Conservation (phyloP, 2,888 invertebrate species). For the Phrixothrix hirtus region DNA sequence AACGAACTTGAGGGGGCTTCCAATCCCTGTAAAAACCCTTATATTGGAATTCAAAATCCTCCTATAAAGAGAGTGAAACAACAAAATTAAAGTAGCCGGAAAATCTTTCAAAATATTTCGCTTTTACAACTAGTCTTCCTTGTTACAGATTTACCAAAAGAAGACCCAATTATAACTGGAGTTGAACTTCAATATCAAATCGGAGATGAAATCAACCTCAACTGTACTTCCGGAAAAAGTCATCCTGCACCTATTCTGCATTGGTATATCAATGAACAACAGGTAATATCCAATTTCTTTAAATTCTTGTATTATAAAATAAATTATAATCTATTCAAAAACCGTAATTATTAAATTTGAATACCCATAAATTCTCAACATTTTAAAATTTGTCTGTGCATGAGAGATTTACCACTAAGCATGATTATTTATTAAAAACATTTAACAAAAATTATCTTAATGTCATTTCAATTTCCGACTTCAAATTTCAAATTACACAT, state of each 20-base stretch:
- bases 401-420: not conserved
- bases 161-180: slow-evolving; percentile 75
- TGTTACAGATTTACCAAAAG: slow-evolving; percentile 64
- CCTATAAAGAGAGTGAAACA: not conserved
- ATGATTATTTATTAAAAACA: no score
- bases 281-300: slow-evolving; percentile 65
- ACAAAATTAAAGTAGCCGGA: slow-evolving; percentile 1
- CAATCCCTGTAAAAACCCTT: slow-evolving; percentile 2
- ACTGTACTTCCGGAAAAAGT: slow-evolving; percentile 77
- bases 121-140: slow-evolving; percentile 8
- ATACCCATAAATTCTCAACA: no score
- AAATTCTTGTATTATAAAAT: no score
- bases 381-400: no score
- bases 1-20: slow-evolving; percentile 1
- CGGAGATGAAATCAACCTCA: slow-evolving; percentile 73
- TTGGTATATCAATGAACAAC: slow-evolving; percentile 79
- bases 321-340: no score
- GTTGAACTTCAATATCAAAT: slow-evolving; percentile 73
- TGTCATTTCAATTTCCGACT: no score
- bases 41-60: slow-evolving; percentile 3
- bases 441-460: no score
- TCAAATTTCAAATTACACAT: no score
- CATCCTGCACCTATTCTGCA: slow-evolving; percentile 74
- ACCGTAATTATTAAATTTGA: no score
- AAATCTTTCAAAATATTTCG: slow-evolving; percentile 1